These are phyloP conservation scores for Anableps anableps DNA, from an alignment of 2,797 vertebrate genomes.

Conservation along the genomic window DNA sequence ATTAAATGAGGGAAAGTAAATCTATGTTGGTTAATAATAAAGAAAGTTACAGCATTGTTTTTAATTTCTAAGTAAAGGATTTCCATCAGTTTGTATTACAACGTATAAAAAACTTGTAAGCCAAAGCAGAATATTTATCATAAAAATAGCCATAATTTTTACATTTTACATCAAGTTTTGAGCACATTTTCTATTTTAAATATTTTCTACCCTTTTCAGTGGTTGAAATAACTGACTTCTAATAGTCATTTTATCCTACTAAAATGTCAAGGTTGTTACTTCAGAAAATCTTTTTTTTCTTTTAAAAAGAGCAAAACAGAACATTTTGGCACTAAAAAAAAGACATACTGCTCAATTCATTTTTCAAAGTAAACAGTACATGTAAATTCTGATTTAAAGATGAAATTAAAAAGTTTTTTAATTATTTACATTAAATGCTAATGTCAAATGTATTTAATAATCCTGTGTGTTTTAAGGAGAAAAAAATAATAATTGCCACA, in stretches of 20 bases:
- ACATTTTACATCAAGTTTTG: background rate
- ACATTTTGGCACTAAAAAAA: background rate
- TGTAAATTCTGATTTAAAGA: background rate
- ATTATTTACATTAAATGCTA: background rate
- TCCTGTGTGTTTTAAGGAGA: background rate
- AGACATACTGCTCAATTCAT: background rate
- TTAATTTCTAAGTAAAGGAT: background rate
- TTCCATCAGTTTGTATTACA: background rate
- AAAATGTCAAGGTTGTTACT: background rate
- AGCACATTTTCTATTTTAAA: background rate
- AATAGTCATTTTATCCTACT: background rate
- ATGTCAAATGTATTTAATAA: background rate
- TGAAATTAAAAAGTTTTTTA: background rate
- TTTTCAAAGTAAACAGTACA: background rate
- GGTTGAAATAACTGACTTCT: background rate
- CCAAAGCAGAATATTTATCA: background rate
- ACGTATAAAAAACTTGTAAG: background rate
- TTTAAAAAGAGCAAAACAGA: background rate
- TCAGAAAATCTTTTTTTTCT: background rate
- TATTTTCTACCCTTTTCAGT: background rate
- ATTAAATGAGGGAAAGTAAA: background rate
- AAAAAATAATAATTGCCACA: background rate
- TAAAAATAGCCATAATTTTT: background rate
- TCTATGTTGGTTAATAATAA: background rate
- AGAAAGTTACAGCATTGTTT: background rate